Conservation (phyloP, 2,888 invertebrate genomes). For the Xanthostigma xanthostigma region DNA sequence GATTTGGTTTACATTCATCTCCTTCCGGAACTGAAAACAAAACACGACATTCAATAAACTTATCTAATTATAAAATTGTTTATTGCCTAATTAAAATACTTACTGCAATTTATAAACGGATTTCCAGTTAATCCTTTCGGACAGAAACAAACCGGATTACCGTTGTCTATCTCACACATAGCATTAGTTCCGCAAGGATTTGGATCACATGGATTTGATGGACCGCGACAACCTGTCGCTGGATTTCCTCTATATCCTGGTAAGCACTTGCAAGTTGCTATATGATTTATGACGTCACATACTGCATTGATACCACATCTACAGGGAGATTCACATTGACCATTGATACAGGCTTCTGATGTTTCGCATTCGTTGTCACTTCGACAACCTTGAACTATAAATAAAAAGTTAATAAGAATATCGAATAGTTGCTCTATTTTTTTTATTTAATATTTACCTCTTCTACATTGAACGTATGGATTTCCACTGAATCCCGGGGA, state of each 20-base stretch:
- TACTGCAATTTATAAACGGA: conserved; percentile 82
- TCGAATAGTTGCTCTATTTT: not conserved
- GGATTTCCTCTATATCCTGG: conserved; percentile 72
- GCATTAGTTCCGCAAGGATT: conserved; percentile 83
- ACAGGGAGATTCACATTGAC: conserved; percentile 62
- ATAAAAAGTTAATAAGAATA: not conserved
- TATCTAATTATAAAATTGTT: not conserved
- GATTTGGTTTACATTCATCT: conserved; percentile 66
- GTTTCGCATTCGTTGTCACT: conserved; percentile 55
- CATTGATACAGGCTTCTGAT: conserved; percentile 63
- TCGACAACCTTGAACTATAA: conserved; percentile 50
- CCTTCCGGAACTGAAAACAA: conserved; percentile 67
- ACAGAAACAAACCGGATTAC: conserved; percentile 78
- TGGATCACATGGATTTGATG: conserved; percentile 64
- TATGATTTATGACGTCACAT: conserved; percentile 68
- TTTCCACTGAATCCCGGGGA: conserved; percentile 59
- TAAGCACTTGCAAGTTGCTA: conserved; percentile 66
- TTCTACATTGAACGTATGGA: conserved; percentile 55
- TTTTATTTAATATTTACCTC: conserved; percentile 28
- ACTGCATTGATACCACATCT: conserved; percentile 65
- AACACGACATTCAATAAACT: not conserved
- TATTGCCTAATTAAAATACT: conserved; percentile 29
- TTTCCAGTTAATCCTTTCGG: conserved; percentile 82
- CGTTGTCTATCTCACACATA: conserved; percentile 68
- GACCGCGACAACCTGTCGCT: conserved; percentile 49